Base-by-base conservation (phyloP, 2,797 vertebrate genomes). In the Telmatherina bonti region DNA sequence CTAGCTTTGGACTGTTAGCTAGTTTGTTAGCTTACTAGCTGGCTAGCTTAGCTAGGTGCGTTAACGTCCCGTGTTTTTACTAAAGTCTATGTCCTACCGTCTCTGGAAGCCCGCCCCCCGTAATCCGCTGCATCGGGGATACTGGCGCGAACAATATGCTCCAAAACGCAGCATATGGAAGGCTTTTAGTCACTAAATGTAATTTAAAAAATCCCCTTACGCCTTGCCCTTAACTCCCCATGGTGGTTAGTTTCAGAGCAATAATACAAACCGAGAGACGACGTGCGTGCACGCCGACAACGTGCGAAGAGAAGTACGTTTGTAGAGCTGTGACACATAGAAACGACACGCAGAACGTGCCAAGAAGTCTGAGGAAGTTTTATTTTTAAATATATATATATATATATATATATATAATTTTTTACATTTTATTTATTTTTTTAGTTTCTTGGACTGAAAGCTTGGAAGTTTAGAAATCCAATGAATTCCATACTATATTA, bases 71-170 rank as follows among this genome's bases (percentile, higher is more conserved):
- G 79, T 90, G 81, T 93, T 91, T 86, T 69, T 62, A 47, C 63
- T 45, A 88, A 91, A 92, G 89, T 92, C 60, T 85, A 47, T 8
- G 74, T 75, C 91, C 74, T 93, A 93, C 93, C 89, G 88, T 93
- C 84, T 93, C 91, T 91, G 93, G 72, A 91, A 89, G 85, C 86
- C 90, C 86, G 90, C 54, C 82, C 88, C 91, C 93, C 92, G 78
- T 87, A 74, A 78, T 89, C 88, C 90, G 67, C 89, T 83, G 91
- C 93, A 94, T 93, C 83, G 93, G 93, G 92, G 89, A 92, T 62
- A 85, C 81, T 86, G 92, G 90, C 90, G 85, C 68, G 76, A 90
- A 88, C 85, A 85, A 72, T 79, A 63, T 79, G 58, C 82, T 81
- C 87, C 84, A 31, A 84, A 87, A 75, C 79, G 90, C 90, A 82